These are phyloP conservation scores for Ceraclea dissimilis DNA, from an alignment of 2,888 invertebrate genomes.

Conservation along the genomic window DNA sequence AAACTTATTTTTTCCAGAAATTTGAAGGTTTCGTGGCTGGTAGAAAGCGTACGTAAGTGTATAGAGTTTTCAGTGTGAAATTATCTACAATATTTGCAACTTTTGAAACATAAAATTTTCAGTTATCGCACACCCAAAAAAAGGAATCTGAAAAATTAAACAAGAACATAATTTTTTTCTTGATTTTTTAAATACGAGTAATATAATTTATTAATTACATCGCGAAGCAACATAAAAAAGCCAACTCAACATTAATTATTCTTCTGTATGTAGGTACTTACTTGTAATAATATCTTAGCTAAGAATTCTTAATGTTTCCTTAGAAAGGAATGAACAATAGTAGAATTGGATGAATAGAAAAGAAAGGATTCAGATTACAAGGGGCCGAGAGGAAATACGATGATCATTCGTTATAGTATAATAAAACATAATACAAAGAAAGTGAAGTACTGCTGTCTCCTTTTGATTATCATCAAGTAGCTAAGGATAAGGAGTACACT, in stretches of 20 bases:
- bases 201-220: too few relatives aligned
- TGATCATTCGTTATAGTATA: background rate
- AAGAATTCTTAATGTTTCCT: background rate
- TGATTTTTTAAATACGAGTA: too few relatives aligned
- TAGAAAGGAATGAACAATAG: slow-evolving; percentile 1
- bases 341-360: background rate
- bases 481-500: background rate
- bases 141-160: too few relatives aligned
- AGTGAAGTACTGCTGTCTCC: background rate
- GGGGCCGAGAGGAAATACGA: slow-evolving; percentile 1
- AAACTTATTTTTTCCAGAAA: too few relatives aligned
- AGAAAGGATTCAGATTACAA: slow-evolving; percentile 1
- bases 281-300: background rate
- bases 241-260: background rate
- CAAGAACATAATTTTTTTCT: too few relatives aligned
- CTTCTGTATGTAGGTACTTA: background rate
- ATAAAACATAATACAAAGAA: slow-evolving; percentile 1
- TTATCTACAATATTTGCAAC: too few relatives aligned
- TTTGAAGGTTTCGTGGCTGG: too few relatives aligned
- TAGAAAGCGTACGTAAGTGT: too few relatives aligned
- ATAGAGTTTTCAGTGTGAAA: too few relatives aligned
- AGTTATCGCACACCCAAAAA: too few relatives aligned
- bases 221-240: background rate
- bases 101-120: too few relatives aligned
- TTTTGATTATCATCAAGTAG: background rate